These are phyloP conservation scores for Alfaro cultratus DNA, from an alignment of 2,797 vertebrate species.

Conservation along the genomic window DNA sequence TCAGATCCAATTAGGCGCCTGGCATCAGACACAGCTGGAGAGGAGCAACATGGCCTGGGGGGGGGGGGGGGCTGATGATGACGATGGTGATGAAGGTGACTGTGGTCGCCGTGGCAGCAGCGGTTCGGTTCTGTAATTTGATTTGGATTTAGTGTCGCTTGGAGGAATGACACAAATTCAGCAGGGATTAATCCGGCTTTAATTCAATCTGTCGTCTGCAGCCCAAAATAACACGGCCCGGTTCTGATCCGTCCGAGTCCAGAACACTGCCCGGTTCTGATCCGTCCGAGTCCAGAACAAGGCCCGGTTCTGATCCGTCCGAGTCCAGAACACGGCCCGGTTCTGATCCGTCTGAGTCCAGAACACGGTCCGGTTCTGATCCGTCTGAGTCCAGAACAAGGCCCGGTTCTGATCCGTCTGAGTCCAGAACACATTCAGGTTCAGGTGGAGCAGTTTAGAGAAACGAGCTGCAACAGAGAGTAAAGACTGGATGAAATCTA, in stretches of 20 bases:
- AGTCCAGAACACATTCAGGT: background rate
- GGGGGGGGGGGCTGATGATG: background rate
- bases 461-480: background rate
- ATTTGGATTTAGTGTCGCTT: conserved; percentile 78
- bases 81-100: background rate
- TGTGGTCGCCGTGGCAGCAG: conserved; percentile 6
- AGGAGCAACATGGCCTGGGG: conserved; percentile 47
- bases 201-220: conserved; percentile 76
- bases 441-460: background rate
- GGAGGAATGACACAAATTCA: conserved; percentile 79
- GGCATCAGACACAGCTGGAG: conserved; percentile 66
- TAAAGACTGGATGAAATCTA: background rate
- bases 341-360: too few relatives aligned
- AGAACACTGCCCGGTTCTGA: background rate
- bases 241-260: conserved; percentile 13
- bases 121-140: conserved; percentile 68
- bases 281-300: background rate
- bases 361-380: too few relatives aligned
- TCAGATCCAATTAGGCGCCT: conserved; percentile 51
- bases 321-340: too few relatives aligned
- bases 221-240: conserved; percentile 70
- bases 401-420: too few relatives aligned
- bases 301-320: background rate
- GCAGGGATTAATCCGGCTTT: conserved; percentile 81
- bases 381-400: too few relatives aligned